A percentile compares a stretch with the other conserved stretches of the same genome.
These are phyloP conservation scores for Scophthalmus maximus DNA, from an alignment of 2,113 vertebrate species.

Conservation along the genomic window DNA sequence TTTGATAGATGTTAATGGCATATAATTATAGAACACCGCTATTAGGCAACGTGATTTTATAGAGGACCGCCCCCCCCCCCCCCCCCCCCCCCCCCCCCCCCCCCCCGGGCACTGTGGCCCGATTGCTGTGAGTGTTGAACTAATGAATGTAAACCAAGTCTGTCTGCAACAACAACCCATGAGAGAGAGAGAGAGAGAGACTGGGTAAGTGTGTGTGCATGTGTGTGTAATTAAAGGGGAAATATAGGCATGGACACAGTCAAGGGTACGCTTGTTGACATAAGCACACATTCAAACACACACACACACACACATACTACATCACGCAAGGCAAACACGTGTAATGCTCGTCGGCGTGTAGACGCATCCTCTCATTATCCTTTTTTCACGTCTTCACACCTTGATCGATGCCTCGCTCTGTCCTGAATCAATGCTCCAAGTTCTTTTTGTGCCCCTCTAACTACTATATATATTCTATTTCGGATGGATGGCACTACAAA, in stretches of 20 bases:
- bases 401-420: background rate
- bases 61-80: too few species aligned
- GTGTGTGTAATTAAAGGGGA: conserved; percentile 31
- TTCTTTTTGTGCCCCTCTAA: conserved; percentile 24
- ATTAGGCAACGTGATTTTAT: conserved; percentile 82
- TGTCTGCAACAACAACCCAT: conserved; percentile 76
- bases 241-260: conserved; percentile 44
- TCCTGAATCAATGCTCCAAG: conserved; percentile 29
- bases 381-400: conserved; percentile 28
- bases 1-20: conserved; percentile 85
- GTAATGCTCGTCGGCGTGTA: conserved; percentile 17
- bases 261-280: conserved; percentile 23
- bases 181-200: conserved; percentile 50
- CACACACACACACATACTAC: conserved; percentile 5
- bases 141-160: conserved; percentile 85
- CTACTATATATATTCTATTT: conserved; percentile 52
- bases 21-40: conserved; percentile 83
- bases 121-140: conserved; percentile 82
- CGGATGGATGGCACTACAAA: conserved; percentile 66
- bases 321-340: conserved; percentile 25
- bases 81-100: too few species aligned
- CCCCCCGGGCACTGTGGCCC: conserved; percentile 79
- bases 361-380: conserved; percentile 10
- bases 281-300: background rate
- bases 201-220: background rate